Conservation (phyloP, 2,113 vertebrate species). For the Chelonoidis abingdonii region DNA sequence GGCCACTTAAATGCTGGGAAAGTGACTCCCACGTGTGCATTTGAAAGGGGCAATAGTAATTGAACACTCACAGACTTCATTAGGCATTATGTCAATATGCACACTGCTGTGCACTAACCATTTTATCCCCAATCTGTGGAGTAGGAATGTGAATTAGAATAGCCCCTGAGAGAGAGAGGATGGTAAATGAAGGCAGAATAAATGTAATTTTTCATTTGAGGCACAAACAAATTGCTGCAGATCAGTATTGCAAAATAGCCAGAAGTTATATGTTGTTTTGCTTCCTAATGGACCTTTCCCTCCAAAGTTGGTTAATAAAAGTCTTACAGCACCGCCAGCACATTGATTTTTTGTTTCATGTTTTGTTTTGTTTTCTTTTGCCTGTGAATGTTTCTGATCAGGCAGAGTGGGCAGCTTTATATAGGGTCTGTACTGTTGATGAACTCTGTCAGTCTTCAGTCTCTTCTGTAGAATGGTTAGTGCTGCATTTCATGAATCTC, state of each 20-base stretch:
- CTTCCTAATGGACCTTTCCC: conserved; percentile 57
- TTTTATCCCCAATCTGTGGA: conserved; percentile 37
- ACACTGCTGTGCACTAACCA: conserved; percentile 48
- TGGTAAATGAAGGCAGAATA: conserved; percentile 52
- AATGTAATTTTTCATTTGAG: conserved; percentile 73
- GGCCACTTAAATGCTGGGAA: neutral
- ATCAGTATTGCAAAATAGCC: conserved; percentile 63
- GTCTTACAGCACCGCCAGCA: conserved; percentile 21
- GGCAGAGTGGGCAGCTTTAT: neutral
- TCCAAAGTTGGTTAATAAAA: conserved; percentile 30
- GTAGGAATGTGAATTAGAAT: conserved; percentile 53
- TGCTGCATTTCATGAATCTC: neutral
- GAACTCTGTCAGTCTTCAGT: neutral
- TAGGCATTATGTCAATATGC: conserved; percentile 3
- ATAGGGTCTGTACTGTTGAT: neutral
- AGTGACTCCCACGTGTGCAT: neutral
- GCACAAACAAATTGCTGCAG: conserved; percentile 53
- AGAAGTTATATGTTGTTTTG: conserved; percentile 61
- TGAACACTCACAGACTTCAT: neutral
- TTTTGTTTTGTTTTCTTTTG: neutral
- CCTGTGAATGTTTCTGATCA: conserved; percentile 3
- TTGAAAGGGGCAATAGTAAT: conserved; percentile 13
- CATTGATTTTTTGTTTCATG: neutral
- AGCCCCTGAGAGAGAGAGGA: conserved; percentile 32
- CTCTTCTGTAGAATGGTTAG: neutral